A percentile compares a stretch with the other conserved stretches of the same genome.
Evolutionary conservation across 2,113 vertebrate genomes (phyloP).

Genomic region (Nycticryphes semicollaris): DNA sequence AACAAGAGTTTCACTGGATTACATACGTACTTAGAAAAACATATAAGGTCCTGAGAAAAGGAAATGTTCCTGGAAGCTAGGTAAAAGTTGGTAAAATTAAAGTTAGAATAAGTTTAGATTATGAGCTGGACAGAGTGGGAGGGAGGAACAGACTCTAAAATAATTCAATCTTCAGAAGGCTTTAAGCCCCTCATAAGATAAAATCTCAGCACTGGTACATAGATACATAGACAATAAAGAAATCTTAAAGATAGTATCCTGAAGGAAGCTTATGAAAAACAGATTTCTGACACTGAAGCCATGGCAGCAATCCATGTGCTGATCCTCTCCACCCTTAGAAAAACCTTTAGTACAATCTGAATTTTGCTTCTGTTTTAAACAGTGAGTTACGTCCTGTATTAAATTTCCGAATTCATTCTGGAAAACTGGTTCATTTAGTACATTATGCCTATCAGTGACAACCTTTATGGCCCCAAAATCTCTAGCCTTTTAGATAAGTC

Average conservation of each 20-base stretch:
- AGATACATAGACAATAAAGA: neutral
- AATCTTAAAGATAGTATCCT: neutral
- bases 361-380: neutral
- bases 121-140: neutral
- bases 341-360: neutral
- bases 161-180: neutral
- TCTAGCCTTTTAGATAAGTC: neutral
- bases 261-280: neutral
- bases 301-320: neutral
- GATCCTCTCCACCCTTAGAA: fast-evolving
- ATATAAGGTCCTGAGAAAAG: neutral
- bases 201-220: neutral
- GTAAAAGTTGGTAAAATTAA: neutral
- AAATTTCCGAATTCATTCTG: neutral
- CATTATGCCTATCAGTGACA: neutral
- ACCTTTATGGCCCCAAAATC: neutral
- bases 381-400: neutral
- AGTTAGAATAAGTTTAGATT: neutral
- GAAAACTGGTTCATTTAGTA: neutral
- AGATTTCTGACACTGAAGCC: neutral
- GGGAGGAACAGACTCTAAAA: neutral
- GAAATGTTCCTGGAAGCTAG: neutral
- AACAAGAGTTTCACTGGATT: neutral
- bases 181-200: neutral
- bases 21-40: neutral